Percentiles rank a stretch among this genome's conserved stretches.
These are phyloP conservation scores for Mesitornis unicolor DNA, from an alignment of 2,113 vertebrate genomes.

Conservation along the genomic window DNA sequence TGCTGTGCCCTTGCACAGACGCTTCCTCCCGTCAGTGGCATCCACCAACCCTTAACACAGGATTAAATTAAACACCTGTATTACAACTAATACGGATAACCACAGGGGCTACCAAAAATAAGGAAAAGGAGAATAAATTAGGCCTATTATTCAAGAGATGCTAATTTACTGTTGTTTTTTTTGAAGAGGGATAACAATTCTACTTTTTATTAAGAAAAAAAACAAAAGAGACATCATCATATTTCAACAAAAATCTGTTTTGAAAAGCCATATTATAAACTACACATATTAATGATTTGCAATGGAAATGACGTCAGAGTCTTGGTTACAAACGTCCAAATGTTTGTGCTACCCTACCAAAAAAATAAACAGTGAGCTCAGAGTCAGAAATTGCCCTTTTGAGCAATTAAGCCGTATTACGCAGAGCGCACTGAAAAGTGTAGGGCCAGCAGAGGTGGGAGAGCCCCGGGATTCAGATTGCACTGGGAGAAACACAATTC, in stretches of 20 bases:
- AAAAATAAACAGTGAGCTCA: conserved; percentile 12
- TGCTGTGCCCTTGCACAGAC: conserved; percentile 33
- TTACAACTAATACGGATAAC: background rate
- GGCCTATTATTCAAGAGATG: background rate
- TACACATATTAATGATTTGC: conserved; percentile 16
- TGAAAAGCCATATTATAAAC: background rate
- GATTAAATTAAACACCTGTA: background rate
- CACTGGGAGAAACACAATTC: background rate
- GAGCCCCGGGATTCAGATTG: conserved; percentile 7
- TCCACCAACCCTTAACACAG: background rate
- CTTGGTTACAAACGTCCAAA: conserved; percentile 35
- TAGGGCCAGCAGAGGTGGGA: background rate
- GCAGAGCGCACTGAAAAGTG: background rate
- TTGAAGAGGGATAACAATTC: background rate
- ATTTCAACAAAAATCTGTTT: background rate
- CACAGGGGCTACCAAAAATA: background rate
- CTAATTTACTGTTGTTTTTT: background rate
- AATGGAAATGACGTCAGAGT: conserved; percentile 15
- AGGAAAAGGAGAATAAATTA: background rate
- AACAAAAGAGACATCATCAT: background rate
- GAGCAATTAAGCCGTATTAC: background rate
- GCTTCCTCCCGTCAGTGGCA: conserved; percentile 22
- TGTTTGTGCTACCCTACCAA: conserved; percentile 10
- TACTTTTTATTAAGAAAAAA: background rate
- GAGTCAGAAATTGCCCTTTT: background rate